Evolutionary conservation across 2,888 invertebrate species (phyloP).

Genomic region (Ichneumoninae sp.): DNA sequence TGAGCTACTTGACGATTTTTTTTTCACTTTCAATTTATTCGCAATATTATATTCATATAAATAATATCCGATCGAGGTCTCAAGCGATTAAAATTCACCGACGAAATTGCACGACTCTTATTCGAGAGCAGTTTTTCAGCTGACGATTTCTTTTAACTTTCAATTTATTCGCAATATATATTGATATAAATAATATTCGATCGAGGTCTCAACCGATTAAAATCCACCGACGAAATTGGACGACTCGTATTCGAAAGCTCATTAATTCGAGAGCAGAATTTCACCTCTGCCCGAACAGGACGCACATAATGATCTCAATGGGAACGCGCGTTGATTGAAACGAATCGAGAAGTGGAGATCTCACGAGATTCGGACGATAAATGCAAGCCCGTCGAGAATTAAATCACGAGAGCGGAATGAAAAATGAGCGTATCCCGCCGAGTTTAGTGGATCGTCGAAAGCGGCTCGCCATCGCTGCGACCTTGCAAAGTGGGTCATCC

Average conservation of each 20-base stretch:
- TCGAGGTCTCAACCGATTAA: neutral
- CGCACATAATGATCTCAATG: slow-evolving; percentile 28
- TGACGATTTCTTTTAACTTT: slow-evolving; percentile 5
- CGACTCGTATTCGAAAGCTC: slow-evolving; percentile 25
- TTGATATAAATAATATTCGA: neutral
- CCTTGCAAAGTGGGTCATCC: slow-evolving; percentile 76
- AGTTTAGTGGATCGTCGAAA: slow-evolving; percentile 39
- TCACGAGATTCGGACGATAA: slow-evolving; percentile 33
- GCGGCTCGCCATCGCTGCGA: slow-evolving; percentile 63
- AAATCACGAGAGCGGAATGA: slow-evolving; percentile 43
- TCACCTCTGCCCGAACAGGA: slow-evolving; percentile 1
- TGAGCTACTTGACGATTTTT: slow-evolving; percentile 9
- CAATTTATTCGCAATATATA: slow-evolving; percentile 6
- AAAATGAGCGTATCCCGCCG: slow-evolving; percentile 38
- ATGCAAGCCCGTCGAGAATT: slow-evolving; percentile 11
- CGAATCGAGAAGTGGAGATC: slow-evolving; percentile 14
- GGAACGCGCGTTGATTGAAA: slow-evolving; percentile 43
- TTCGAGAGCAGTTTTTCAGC: neutral
- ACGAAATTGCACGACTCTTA: slow-evolving; percentile 42
- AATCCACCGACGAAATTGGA: slow-evolving; percentile 20
- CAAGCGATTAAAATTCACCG: neutral
- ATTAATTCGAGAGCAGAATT: slow-evolving; percentile 15
- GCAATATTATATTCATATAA: neutral
- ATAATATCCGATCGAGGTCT: neutral
- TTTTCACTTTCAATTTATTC: neutral